Conservation (phyloP, 2,113 vertebrate genomes). For the Miniopterus natalensis region DNA sequence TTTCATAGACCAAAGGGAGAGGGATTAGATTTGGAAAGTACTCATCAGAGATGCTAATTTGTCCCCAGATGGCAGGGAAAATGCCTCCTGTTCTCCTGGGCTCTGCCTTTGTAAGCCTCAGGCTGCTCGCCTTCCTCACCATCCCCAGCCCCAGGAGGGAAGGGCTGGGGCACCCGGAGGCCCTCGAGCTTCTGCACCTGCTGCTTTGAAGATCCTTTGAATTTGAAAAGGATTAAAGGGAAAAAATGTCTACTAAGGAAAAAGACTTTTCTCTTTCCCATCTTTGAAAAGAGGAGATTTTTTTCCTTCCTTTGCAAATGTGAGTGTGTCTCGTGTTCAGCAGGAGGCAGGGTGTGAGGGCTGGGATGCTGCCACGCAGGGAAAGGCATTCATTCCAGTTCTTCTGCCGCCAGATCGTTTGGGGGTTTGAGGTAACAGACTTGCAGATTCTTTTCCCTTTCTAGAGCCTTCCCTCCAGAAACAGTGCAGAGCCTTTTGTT, state of each 20-base stretch:
- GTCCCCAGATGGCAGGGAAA: conserved; percentile 20
- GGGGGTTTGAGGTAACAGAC: not conserved
- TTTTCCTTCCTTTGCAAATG: conserved; percentile 51
- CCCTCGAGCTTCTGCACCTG: conserved; percentile 44
- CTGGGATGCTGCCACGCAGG: not conserved
- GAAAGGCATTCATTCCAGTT: not conserved
- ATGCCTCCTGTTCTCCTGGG: conserved; percentile 46
- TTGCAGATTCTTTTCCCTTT: not conserved
- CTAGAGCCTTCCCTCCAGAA: not conserved
- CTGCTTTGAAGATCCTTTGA: conserved; percentile 67
- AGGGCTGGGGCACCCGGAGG: not conserved
- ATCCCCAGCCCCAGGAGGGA: not conserved
- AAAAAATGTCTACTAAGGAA: conserved; percentile 18
- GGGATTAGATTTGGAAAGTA: conserved; percentile 50
- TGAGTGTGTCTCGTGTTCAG: not conserved
- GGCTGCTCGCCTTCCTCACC: not conserved
- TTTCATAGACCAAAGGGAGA: conserved; percentile 5
- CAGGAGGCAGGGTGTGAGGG: not conserved
- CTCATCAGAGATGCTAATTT: conserved; percentile 64
- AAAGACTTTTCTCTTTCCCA: conserved; percentile 69
- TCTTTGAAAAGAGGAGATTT: conserved; percentile 2
- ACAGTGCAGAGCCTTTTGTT: not conserved
- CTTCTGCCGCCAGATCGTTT: conserved; percentile 39
- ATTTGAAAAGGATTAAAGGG: conserved; percentile 60
- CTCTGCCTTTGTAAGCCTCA: not conserved